These are phyloP conservation scores for Rhinichthys klamathensis DNA, from an alignment of 2,113 vertebrate genomes.

Conservation along the genomic window DNA sequence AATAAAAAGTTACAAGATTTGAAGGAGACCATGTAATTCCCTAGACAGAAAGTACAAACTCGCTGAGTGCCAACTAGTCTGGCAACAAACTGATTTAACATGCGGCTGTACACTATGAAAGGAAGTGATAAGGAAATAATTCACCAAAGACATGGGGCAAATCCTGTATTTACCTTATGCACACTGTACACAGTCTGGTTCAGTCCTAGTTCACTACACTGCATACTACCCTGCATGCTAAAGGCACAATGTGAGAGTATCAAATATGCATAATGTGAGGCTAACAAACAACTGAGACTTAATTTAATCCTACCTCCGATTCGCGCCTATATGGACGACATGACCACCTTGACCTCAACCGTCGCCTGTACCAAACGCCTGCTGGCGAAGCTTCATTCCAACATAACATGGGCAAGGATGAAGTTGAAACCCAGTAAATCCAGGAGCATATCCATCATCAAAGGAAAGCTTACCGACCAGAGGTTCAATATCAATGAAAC, in stretches of 20 bases:
- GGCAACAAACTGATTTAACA: constrained; percentile 58
- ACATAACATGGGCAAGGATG: too few species aligned
- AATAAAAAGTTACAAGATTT: constrained; percentile 19
- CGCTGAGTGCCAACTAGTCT: constrained; percentile 58
- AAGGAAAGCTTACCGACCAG: too few species aligned
- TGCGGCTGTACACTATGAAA: constrained; percentile 62
- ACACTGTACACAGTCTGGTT: constrained; percentile 22
- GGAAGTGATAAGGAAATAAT: constrained; percentile 73
- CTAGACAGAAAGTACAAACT: constrained; percentile 61
- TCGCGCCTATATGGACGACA: too few species aligned
- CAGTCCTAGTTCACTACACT: neutral
- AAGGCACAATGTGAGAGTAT: neutral
- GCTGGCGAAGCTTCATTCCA: too few species aligned
- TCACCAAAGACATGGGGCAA: constrained; percentile 59
- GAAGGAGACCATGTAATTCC: neutral
- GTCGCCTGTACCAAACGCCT: too few species aligned
- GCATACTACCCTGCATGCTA: neutral
- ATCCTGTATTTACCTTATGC: constrained; percentile 44
- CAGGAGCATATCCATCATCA: too few species aligned
- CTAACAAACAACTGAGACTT: neutral
- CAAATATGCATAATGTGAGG: neutral
- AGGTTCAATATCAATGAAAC: too few species aligned
- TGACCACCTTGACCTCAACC: too few species aligned
- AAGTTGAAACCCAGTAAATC: too few species aligned
- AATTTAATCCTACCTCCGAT: neutral